These are phyloP conservation scores for Styela plicata DNA, from an alignment of 23 tunicate species.

Conservation along the genomic window DNA sequence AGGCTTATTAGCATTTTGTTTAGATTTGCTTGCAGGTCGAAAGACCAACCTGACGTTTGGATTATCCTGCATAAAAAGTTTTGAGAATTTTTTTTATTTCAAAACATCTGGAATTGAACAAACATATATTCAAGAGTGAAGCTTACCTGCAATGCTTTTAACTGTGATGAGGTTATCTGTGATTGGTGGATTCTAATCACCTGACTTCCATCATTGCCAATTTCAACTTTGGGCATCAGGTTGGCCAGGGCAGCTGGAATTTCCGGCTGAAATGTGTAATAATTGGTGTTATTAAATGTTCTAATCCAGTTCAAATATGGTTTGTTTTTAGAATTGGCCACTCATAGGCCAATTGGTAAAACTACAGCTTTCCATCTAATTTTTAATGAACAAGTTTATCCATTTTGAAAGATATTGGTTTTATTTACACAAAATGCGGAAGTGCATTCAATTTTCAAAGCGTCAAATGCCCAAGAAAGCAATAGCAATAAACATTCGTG, in stretches of 20 bases:
- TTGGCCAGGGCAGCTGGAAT: constrained; percentile 89
- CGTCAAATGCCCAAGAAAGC: no score
- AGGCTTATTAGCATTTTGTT: not conserved
- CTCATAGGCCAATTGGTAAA: no score
- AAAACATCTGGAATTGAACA: no score
- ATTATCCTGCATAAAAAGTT: constrained; percentile 51
- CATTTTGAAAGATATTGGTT: no score
- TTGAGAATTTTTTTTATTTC: no score
- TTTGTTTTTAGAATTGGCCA: no score
- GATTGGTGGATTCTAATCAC: constrained; percentile 98
- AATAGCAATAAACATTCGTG: no score
- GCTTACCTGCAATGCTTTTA: constrained; percentile 91
- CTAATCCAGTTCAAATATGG: not conserved
- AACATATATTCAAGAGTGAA: no score
- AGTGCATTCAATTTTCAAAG: no score
- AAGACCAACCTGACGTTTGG: constrained; percentile 92
- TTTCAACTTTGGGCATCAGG: constrained; percentile 90
- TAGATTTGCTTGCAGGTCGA: constrained; percentile 70
- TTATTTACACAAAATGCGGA: no score
- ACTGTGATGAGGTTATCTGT: constrained; percentile 83
- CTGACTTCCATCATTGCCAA: constrained; percentile 93
- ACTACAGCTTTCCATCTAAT: no score
- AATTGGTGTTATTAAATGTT: not conserved
- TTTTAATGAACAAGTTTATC: no score
- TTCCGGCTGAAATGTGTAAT: constrained; percentile 58